Base-by-base conservation (phyloP, 2,888 invertebrate genomes). In the Tupiocoris notatus region DNA sequence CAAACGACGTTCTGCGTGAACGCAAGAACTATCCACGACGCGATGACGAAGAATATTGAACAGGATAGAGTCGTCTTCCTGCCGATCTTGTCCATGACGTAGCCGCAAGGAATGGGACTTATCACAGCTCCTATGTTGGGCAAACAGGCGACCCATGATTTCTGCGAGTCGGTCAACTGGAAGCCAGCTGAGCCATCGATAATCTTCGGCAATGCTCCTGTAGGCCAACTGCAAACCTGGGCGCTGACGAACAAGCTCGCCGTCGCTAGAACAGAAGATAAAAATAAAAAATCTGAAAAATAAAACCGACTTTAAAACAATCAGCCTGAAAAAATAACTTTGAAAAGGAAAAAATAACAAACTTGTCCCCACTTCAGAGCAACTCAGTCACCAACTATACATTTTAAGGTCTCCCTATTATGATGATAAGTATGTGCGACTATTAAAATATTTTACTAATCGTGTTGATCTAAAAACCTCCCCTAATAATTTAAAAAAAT, bases 81-180 rank as follows among this genome's bases (percentile, higher is more conserved):
- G 1, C 90, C 90, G 0, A 86, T 82, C 70, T 84, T 84, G 81
- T 89, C 88, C 79, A 87, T 87, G 24, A 88, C 82, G 71, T 87
- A 83, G 62, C 88, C 88, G 0, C 88, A 88, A 7, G 80, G 81
- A 17, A 81, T 77, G n/a, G 81, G 80, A 54, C 80, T 80, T 25
- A 80, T 56, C 58, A 81, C 76, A 64, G 78, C 77, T n/a, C 80
- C 81, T n/a, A 79, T 68, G 77, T 80, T 80, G 71, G 80, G 78
- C 9, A 79, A 63, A 21, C 79, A 77, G 56, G 78, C 79, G 73
- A 80, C 76, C 79, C 79, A 77, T n/a, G 79, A 77, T 54, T 75
- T 77, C 58, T 80, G 78, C 18, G 73, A 59, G 6, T 68, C 70
- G 39, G 78, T 63, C 61, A 79, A 58, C 16, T 65, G 65, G 70